Evolutionary conservation across 2,113 vertebrate genomes (phyloP).

Genomic region (Chlorodrepanis virens): DNA sequence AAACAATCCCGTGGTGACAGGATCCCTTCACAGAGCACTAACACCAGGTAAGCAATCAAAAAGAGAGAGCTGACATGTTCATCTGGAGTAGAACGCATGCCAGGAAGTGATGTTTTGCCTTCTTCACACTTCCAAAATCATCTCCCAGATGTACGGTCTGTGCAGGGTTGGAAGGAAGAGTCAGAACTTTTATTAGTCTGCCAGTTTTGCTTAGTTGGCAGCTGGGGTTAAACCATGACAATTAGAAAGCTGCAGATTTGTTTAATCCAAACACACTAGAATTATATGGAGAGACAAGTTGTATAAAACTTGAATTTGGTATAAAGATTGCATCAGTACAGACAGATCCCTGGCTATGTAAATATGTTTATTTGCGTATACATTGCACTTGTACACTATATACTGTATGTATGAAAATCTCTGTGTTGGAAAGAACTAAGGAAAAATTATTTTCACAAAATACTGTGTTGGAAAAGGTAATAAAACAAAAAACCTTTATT

Average conservation of each 20-base stretch:
- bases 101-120: neutral
- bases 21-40: neutral
- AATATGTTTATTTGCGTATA: neutral
- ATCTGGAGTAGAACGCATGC: neutral
- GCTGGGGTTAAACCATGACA: neutral
- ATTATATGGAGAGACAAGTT: neutral
- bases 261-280: neutral
- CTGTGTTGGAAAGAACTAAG: neutral
- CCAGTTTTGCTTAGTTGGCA: neutral
- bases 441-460: neutral
- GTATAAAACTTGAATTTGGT: neutral
- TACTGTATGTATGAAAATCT: neutral
- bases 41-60: neutral
- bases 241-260: neutral
- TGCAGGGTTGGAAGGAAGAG: neutral
- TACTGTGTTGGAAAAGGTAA: neutral
- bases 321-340: neutral
- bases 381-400: neutral
- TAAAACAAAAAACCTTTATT: neutral
- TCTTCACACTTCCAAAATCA: neutral
- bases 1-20: neutral
- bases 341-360: neutral
- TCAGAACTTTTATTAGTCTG: neutral
- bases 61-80: neutral
- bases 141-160: neutral